phyloP scores from a whole-genome alignment of 2,888 invertebrate genomes.

The Standfussiana lucernea region DNA sequence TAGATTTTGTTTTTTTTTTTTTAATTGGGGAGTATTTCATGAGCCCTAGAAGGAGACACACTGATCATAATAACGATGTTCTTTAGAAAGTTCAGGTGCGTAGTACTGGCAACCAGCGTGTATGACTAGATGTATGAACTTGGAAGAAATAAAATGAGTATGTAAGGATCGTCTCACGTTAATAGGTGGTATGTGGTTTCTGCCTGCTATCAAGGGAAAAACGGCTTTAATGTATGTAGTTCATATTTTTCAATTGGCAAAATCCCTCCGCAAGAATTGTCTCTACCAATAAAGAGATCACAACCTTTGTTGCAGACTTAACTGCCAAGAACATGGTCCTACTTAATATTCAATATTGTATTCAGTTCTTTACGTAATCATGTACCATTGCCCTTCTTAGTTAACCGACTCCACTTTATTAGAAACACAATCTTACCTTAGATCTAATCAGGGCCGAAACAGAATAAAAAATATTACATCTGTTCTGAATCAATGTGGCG shows the following conservation, averaged over 20 bases:
- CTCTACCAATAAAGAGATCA: not conserved
- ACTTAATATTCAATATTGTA: constrained; percentile 10
- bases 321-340: not conserved
- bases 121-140: not conserved
- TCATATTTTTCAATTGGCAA: not conserved
- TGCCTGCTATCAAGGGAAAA: no score
- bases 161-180: not conserved
- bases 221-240: no score
- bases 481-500: constrained; percentile 53
- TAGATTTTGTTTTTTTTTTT: not conserved
- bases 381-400: constrained; percentile 40
- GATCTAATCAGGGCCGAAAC: constrained; percentile 49
- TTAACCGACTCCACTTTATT: constrained; percentile 30
- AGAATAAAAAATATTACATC: constrained; percentile 54
- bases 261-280: no score
- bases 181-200: not conserved
- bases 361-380: constrained; percentile 1
- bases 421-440: constrained; percentile 50
- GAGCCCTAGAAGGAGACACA: not conserved
- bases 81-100: not conserved
- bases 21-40: no score
- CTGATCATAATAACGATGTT: not conserved
- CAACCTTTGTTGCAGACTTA: not conserved
- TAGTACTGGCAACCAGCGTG: not conserved
- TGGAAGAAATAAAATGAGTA: not conserved